Evolutionary conservation across 2,797 vertebrate genomes (phyloP).

Genomic region (Enteromius thamalakanensis): DNA sequence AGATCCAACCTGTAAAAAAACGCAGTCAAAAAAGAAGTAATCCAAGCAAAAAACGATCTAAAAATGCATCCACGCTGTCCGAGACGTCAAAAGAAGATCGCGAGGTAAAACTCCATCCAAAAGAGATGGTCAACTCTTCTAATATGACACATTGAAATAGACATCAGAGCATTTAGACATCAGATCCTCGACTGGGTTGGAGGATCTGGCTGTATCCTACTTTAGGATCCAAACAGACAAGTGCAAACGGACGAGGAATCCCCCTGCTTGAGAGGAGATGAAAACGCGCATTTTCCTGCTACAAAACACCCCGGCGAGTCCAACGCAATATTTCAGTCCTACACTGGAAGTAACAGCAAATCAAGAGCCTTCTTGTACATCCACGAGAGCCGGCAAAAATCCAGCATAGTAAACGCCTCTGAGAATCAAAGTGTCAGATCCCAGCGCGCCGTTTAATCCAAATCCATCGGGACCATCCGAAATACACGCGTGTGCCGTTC

Average conservation of each 20-base stretch:
- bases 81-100: constrained; percentile 55
- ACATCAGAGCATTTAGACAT: constrained; percentile 49
- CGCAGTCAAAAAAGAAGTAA: constrained; percentile 17
- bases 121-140: constrained; percentile 51
- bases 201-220: constrained; percentile 51
- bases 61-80: constrained; percentile 48
- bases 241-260: constrained; percentile 66
- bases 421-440: constrained; percentile 69
- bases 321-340: constrained; percentile 61
- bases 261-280: constrained; percentile 52
- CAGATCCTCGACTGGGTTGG: constrained; percentile 52
- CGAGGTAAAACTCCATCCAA: constrained; percentile 54
- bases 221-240: constrained; percentile 58
- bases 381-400: constrained; percentile 74
- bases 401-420: constrained; percentile 73
- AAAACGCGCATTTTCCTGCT: constrained; percentile 42
- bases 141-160: constrained; percentile 52
- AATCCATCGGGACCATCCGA: constrained; percentile 36
- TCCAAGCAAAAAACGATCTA: constrained; percentile 40
- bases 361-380: constrained; percentile 62
- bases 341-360: constrained; percentile 58
- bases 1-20: constrained; percentile 43
- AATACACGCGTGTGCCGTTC: constrained; percentile 15
- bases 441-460: constrained; percentile 59
- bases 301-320: constrained; percentile 51